Evolutionary conservation across 2,797 vertebrate species (phyloP), one percentile per base, ranked within the genome.

Genomic region (Coracias cyanogaster): DNA sequence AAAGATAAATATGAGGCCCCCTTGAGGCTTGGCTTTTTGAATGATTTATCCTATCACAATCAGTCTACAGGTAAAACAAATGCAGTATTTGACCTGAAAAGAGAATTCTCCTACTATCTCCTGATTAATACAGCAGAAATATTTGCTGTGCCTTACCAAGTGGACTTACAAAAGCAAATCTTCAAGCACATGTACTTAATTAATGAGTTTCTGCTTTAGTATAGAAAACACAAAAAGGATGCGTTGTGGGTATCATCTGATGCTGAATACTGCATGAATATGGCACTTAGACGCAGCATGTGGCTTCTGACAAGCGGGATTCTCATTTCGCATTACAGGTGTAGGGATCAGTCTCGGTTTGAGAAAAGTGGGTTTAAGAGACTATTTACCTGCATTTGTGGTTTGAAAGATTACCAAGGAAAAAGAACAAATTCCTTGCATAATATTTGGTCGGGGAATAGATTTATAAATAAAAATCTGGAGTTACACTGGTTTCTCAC

Each of bases 111-210:
- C 37, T 86, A 22, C 65, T 60, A 5, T 58, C 29, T 79, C 35
- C 48, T 3, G 3, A 3, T 51, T 84, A 45, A 66, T 52, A 14
- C 7, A 70, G 39, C 62, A 77, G 80, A 70, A 83, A 69, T 70
- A 81, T 48, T 81, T 45, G 41, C 61, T 69, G 33, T 77, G 35
- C 55, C 15, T 62, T 72, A 65, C 39, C 28, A 45, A 69, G 57
- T 25, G 83, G 87, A 54, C 28, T 94, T 82, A 60, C 4, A 94
- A 87, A 80, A 90, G 54, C 54, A 93, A 93, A 84, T 65, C 77
- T 51, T 82, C 62, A 45, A 64, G 58, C 60, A 64, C 62, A 0
- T 41, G 29, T 72, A 33, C 45, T 60, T 71, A 58, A 71, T 71
- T 45, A 74, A 33, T 48, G 1, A 48, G 77, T 94, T 76, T 91